Conservation (phyloP, 2,888 invertebrate genomes). For the Pomacea canaliculata region DNA sequence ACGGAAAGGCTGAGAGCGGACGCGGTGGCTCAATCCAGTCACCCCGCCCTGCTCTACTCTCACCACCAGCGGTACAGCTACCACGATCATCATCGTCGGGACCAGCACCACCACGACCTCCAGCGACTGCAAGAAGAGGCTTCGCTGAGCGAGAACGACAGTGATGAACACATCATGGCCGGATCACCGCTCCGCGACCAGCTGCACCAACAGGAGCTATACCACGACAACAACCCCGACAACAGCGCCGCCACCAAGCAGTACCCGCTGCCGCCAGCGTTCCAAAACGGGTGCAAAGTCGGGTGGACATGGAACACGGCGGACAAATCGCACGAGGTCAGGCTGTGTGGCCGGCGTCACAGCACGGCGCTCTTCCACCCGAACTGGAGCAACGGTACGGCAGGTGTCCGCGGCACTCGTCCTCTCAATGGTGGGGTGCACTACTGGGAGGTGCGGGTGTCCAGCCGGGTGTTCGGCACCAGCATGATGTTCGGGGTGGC, state of each 20-base stretch:
- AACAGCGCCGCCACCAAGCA: neutral
- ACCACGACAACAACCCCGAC: conserved; percentile 22
- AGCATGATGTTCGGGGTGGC: conserved; percentile 84
- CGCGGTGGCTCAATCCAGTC: neutral
- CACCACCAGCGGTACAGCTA: neutral
- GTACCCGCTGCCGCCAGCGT: conserved; percentile 36
- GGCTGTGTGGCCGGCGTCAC: conserved; percentile 70
- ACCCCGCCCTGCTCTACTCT: neutral
- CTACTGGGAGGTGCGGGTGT: conserved; percentile 77
- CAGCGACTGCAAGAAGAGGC: conserved; percentile 25
- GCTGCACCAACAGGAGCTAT: conserved; percentile 1
- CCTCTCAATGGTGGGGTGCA: conserved; percentile 75
- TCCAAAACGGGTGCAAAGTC: conserved; percentile 75
- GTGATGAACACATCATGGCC: neutral
- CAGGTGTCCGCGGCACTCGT: conserved; percentile 78
- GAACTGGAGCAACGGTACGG: conserved; percentile 82
- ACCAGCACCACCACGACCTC: neutral
- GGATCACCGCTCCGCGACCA: conserved; percentile 17
- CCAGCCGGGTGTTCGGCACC: conserved; percentile 80
- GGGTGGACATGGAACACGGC: conserved; percentile 79
- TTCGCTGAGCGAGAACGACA: conserved; percentile 4
- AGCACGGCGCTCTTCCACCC: conserved; percentile 80
- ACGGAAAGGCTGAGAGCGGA: too few species aligned
- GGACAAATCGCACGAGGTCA: conserved; percentile 74
- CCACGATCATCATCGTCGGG: neutral